Evolutionary conservation across 2,797 vertebrate genomes (phyloP).

Genomic region (Peromyscus aztecus): DNA sequence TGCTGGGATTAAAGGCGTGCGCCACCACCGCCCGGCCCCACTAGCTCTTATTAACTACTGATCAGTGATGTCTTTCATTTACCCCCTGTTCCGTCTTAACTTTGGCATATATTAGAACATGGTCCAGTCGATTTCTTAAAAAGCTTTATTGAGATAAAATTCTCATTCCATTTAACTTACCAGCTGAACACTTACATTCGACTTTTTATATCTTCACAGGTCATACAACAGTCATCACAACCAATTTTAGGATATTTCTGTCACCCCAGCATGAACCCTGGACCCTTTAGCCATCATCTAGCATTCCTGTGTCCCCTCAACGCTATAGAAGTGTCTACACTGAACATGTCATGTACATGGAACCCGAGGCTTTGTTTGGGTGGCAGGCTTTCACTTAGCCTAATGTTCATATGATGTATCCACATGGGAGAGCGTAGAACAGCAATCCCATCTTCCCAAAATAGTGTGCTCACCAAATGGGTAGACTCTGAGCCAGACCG

Average conservation of each 20-base stretch:
- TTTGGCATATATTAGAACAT: slow-evolving; percentile 11
- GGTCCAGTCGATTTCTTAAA: neutral
- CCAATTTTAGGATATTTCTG: slow-evolving; percentile 10
- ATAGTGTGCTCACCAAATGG: neutral
- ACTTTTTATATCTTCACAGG: neutral
- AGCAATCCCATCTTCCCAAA: neutral
- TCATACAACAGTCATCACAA: neutral
- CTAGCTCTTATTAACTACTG: neutral
- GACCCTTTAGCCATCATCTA: neutral
- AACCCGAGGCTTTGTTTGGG: neutral
- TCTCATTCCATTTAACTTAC: neutral
- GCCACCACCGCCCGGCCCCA: too few relatives aligned
- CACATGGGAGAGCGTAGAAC: neutral
- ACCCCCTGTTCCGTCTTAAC: neutral
- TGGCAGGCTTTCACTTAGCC: neutral
- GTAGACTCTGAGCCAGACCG: neutral
- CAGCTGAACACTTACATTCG: neutral
- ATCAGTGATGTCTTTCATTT: neutral
- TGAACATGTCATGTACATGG: neutral
- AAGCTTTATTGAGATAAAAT: neutral
- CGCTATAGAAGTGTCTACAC: neutral
- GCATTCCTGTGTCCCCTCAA: rapidly evolving
- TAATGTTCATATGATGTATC: neutral
- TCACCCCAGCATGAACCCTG: neutral
- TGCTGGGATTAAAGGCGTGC: too few relatives aligned